Base-by-base conservation (phyloP, 2,888 invertebrate genomes). In the Hetaerina titia region DNA sequence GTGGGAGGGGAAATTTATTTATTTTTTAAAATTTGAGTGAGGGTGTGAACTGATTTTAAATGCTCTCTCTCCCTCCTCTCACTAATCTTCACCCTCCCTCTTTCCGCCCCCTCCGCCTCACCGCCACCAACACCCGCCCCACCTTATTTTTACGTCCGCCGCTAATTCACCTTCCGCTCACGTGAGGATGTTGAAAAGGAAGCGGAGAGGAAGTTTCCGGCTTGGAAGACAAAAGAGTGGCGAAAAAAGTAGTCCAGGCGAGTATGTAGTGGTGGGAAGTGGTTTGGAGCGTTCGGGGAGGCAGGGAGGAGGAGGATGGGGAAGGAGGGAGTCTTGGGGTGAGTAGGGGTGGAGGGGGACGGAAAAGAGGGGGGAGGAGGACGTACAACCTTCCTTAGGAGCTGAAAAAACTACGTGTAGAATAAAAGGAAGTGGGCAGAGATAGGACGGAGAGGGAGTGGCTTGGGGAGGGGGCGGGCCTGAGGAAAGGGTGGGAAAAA, bases 131-230 rank as follows among this genome's bases (percentile, higher is more conserved):
- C 7, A 69, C 88, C 15, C 88, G 0, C 15, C 45, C 88, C 7
- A 19, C 88, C 88, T 31, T 56, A 31, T 88, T 56, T 56, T 88
- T 56, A 22, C 69, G 19, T 88, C 88, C 88, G 22, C 19, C 56
- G 88, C 88, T 88, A 88, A 88, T 88, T 88, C 88, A 45, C 88
- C 88, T 88, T 88, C 88, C 88, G 88, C 56, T 88, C 88, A 88
- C 88, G 88, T 88, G 88, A 45, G 31, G 88, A 15, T 22, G 88
- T 17, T 88, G 81, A n/a, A n/a, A 56, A 88, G 88, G 88, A 88
- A 56, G 88, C 45, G 69, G 69, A 88, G 88, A 88, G 88, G 88
- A 88, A 88, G 88, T 88, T 88, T 88, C 88, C 88, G 88, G 88
- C 88, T 88, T 56, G 88, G 22, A 88, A 88, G 56, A 45, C 45